Conservation (phyloP, 2,113 vertebrate genomes). For the Ceyx cyanopectus region DNA sequence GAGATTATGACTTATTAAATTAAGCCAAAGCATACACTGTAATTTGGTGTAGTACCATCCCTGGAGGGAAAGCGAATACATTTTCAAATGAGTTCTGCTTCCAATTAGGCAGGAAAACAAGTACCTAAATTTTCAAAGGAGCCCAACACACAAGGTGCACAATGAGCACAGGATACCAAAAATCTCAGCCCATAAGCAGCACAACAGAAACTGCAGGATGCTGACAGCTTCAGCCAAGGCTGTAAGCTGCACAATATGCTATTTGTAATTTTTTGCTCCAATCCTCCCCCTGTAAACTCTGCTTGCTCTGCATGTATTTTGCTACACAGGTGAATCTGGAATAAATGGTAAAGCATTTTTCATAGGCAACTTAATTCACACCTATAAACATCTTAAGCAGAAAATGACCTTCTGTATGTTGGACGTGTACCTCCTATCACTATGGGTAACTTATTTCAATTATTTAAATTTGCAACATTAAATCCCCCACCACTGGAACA, state of each 20-base stretch:
- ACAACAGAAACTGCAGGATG: slow-evolving; percentile 19
- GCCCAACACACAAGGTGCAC: slow-evolving; percentile 34
- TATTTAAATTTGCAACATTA: slow-evolving; percentile 44
- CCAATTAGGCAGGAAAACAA: slow-evolving; percentile 68
- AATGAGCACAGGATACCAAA: not conserved
- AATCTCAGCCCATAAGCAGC: not conserved
- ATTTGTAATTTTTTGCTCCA: slow-evolving; percentile 7
- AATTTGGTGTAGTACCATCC: slow-evolving; percentile 54
- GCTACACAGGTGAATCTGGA: slow-evolving; percentile 25
- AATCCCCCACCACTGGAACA: slow-evolving; percentile 14
- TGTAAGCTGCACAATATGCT: not conserved
- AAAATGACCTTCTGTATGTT: slow-evolving; percentile 27
- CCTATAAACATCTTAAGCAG: slow-evolving; percentile 38
- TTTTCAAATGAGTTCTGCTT: slow-evolving; percentile 64
- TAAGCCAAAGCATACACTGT: slow-evolving; percentile 68
- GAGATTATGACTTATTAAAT: slow-evolving; percentile 73
- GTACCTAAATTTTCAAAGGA: slow-evolving; percentile 54
- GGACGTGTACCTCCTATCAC: slow-evolving; percentile 7
- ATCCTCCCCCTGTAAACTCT: slow-evolving; percentile 7
- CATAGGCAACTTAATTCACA: slow-evolving; percentile 37
- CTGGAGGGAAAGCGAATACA: slow-evolving; percentile 56
- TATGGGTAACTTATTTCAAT: slow-evolving; percentile 48
- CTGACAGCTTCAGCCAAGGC: not conserved
- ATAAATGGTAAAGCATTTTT: slow-evolving; percentile 32
- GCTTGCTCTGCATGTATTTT: slow-evolving; percentile 45